These are phyloP conservation scores for Pharmacophagus antenor DNA, from an alignment of 2,888 invertebrate genomes.

Conservation along the genomic window DNA sequence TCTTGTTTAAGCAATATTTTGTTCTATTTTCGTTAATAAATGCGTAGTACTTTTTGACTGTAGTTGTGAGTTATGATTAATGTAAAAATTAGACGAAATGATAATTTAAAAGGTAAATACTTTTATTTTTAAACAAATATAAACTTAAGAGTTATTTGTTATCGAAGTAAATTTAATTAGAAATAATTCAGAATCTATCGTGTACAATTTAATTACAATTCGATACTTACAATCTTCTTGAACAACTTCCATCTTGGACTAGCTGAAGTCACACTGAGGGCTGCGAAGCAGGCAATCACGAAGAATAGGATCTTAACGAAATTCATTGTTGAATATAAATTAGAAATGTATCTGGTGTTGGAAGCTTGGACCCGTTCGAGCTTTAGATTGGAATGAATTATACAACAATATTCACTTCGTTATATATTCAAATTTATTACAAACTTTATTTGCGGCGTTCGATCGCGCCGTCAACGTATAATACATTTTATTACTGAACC, in stretches of 20 bases:
- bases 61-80: no score
- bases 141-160: no score
- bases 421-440: conserved; percentile 10
- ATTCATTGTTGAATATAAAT: conserved; percentile 42
- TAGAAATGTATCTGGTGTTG: neutral
- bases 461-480: neutral
- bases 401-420: neutral
- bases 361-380: neutral
- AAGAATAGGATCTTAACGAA: conserved; percentile 42
- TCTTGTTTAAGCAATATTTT: no score
- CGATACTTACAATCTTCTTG: conserved; percentile 44
- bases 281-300: conserved; percentile 38
- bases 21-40: no score
- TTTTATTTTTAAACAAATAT: no score
- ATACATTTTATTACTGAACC: neutral
- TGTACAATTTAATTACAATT: no score
- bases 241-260: conserved; percentile 44
- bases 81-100: no score
- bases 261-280: conserved; percentile 35
- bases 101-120: no score
- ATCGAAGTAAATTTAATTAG: no score
- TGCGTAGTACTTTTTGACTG: no score
- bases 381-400: conserved; percentile 14
- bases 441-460: conserved; percentile 29
- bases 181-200: no score